Conservation (phyloP, 2,113 vertebrate species). For the Phyllostomus discolor region DNA sequence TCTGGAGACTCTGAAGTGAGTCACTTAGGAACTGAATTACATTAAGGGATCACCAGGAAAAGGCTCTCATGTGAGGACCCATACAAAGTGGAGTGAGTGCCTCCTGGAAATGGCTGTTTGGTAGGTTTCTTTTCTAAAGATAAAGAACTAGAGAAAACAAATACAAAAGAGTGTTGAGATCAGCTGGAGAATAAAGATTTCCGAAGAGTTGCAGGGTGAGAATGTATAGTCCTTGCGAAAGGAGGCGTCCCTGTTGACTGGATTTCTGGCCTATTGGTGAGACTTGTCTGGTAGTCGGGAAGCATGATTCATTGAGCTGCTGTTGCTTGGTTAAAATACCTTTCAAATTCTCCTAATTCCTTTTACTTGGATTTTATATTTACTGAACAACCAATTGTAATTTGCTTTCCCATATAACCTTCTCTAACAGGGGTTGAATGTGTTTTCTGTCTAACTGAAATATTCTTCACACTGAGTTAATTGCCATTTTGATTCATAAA, state of each 20-base stretch:
- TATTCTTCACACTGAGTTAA: neutral
- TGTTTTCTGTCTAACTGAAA: neutral
- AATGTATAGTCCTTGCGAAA: neutral
- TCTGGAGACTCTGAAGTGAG: neutral
- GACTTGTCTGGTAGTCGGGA: neutral
- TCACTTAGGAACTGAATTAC: neutral
- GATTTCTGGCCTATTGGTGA: neutral
- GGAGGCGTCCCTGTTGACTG: neutral
- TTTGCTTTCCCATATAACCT: slow-evolving; percentile 14
- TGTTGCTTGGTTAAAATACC: slow-evolving; percentile 17
- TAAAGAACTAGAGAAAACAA: neutral
- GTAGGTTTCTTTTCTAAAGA: neutral
- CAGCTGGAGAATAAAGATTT: neutral
- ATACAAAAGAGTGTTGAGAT: neutral
- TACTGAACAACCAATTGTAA: neutral
- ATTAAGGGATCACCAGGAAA: neutral
- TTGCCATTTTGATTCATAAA: neutral
- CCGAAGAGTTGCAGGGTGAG: neutral
- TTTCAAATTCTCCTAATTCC: neutral
- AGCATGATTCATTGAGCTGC: neutral
- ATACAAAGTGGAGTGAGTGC: neutral
- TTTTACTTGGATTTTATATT: slow-evolving; percentile 26
- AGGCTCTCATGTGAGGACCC: neutral
- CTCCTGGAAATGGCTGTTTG: neutral
- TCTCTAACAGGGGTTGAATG: neutral